Percentiles rank a stretch among this genome's conserved stretches.
Conservation (phyloP, 2,113 vertebrate species). For the Eidolon helvum region DNA sequence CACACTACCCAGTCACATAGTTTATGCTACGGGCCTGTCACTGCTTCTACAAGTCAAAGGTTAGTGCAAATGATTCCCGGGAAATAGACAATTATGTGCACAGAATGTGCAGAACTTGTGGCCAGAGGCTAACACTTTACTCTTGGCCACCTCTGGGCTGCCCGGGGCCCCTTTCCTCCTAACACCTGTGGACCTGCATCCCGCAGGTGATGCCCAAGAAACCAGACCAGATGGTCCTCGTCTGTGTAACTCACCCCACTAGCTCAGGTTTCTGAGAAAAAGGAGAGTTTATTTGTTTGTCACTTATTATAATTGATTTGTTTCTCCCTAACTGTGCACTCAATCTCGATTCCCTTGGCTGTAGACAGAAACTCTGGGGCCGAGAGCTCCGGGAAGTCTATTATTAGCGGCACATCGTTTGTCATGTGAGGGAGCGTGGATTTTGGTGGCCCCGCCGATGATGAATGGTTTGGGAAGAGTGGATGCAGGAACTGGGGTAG, state of each 20-base stretch:
- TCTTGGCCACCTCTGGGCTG: background rate
- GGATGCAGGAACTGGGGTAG: background rate
- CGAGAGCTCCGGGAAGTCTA: constrained; percentile 31
- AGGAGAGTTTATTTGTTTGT: constrained; percentile 22
- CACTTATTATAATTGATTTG: constrained; percentile 53
- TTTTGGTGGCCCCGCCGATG: background rate
- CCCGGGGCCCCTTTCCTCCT: background rate
- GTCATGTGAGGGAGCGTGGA: background rate
- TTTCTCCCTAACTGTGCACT: constrained; percentile 51
- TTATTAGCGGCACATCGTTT: background rate
- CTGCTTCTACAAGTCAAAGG: background rate
- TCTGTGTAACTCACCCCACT: background rate
- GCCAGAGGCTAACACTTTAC: background rate
- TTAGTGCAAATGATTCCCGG: background rate
- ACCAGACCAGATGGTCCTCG: background rate
- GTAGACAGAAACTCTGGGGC: background rate
- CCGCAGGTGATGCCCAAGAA: background rate
- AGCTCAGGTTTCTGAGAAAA: constrained; percentile 13
- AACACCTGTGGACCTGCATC: background rate
- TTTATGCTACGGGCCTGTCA: background rate
- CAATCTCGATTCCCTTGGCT: constrained; percentile 10
- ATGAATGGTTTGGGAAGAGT: background rate
- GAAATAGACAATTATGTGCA: background rate
- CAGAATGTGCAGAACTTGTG: background rate
- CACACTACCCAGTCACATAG: background rate